Evolutionary conservation across 2,888 invertebrate species (phyloP).

Genomic region (Diarsia dahlii): DNA sequence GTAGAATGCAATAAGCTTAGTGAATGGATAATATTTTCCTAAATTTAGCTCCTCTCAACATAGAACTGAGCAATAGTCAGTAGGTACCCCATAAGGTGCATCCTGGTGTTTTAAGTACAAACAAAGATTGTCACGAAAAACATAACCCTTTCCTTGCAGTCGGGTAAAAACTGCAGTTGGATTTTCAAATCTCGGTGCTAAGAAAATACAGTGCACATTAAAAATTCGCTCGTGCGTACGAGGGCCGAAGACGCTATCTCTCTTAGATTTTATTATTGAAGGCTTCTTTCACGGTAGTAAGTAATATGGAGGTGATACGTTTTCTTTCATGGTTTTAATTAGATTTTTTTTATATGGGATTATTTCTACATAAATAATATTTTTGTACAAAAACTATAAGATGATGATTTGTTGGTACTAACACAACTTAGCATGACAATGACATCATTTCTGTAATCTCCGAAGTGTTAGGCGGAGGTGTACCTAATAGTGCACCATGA

Average conservation of each 20-base stretch:
- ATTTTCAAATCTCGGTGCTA: background rate
- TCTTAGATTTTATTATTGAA: slow-evolving; percentile 31
- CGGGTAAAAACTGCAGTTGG: too few species aligned
- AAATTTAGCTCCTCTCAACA: too few species aligned
- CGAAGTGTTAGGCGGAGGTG: too few species aligned
- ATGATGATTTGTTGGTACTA: background rate
- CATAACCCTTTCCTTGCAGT: too few species aligned
- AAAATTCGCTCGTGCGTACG: background rate
- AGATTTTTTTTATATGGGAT: background rate
- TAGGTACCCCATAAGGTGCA: too few species aligned
- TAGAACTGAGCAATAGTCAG: too few species aligned
- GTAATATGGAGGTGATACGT: slow-evolving; percentile 6
- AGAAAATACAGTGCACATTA: background rate
- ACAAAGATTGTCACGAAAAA: too few species aligned
- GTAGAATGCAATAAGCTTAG: background rate
- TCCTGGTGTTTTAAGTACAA: too few species aligned
- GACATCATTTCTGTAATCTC: too few species aligned
- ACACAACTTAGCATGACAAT: too few species aligned
- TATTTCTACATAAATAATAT: background rate
- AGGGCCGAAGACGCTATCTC: background rate
- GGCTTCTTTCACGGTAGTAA: slow-evolving; percentile 14
- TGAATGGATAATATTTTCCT: too few species aligned
- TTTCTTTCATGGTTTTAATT: slow-evolving; percentile 35
- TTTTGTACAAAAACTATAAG: background rate
- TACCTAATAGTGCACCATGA: too few species aligned